Base-by-base conservation (phyloP, 2,797 vertebrate genomes). In the Orientallactaga sibirica region DNA sequence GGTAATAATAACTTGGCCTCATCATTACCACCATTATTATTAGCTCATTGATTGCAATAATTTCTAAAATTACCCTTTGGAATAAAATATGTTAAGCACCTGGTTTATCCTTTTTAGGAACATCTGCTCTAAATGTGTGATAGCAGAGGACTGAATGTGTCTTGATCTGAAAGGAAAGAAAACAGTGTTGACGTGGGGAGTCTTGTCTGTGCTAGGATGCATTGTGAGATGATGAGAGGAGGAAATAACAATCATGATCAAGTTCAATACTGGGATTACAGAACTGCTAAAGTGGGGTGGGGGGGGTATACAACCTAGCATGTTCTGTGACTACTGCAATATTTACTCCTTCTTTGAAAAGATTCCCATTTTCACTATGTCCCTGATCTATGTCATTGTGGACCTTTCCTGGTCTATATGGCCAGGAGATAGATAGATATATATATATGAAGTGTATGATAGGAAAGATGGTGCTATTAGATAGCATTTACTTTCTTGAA, bases 1-100 rank as follows among this genome's bases (percentile, higher is more conserved):
- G 97, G 96, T 98, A 98, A 98, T 98, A 99, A 98, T 98, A 99
- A 98, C 98, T 98, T 97, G 98, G 98, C 98, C 98, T 98, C 97
- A 98, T 99, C 98, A 98, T 98, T 99, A 98, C 98, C 98, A 98
- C 96, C 97, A 98, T 98, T 98, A 98, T 99, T 99, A 99, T 99
- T 99, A 98, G 98, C 97, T 98, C 99, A 99, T 99, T 99, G 99
- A 99, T 99, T 99, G 98, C 98, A 99, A 99, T 99, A 99, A 99
- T 99, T 99, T 98, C 93, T 98, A 98, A 99, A 99, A 99, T 99
- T 99, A 98, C 98, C 98, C 98, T 98, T 98, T 98, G 98, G 98
- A 98, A 98, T 99, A 98, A 98, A 98, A 98, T 98, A 98, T 98
- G 98, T 98, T 98, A 98, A 98, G 98, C 99, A 99, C 99, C 99